phyloP scores from a whole-genome alignment of 2,888 invertebrate genomes.

The Dryococelus australis region DNA sequence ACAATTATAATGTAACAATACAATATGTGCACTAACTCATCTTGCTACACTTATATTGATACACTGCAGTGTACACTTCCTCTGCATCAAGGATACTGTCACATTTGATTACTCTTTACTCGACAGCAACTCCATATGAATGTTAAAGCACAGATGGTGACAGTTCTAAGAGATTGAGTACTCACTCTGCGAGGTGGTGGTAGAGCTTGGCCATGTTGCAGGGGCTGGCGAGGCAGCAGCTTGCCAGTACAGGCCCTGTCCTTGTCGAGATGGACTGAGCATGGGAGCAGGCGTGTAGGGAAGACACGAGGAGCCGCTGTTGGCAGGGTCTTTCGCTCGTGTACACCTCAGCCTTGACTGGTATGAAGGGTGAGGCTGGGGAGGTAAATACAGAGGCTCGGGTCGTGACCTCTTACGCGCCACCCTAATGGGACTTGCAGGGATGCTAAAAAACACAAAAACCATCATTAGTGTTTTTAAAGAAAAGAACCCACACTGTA shows the following conservation, averaged over 20 bases:
- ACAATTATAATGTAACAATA: no score
- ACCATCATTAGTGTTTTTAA: background rate
- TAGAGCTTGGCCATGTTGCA: conserved; percentile 55
- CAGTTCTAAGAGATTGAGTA: background rate
- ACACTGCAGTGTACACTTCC: no score
- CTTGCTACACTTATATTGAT: no score
- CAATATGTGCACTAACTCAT: no score
- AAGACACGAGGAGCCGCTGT: conserved; percentile 50
- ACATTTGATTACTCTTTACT: no score
- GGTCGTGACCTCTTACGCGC: conserved; percentile 64
- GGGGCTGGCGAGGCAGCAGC: conserved; percentile 53
- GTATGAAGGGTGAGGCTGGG: conserved; percentile 58
- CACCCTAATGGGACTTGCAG: conserved; percentile 67
- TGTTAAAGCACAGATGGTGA: no score
- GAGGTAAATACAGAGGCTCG: conserved; percentile 49
- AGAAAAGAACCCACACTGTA: no score
- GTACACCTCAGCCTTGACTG: conserved; percentile 64
- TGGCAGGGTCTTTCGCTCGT: conserved; percentile 56
- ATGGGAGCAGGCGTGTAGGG: conserved; percentile 94
- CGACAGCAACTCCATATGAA: no score
- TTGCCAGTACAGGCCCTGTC: conserved; percentile 81
- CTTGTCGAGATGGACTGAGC: conserved; percentile 88
- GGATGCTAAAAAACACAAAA: conserved; percentile 62
- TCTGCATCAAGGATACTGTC: no score
- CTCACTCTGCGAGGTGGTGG: conserved; percentile 49